Base-by-base conservation (phyloP, 2,113 vertebrate genomes). In the Alligator sinensis region DNA sequence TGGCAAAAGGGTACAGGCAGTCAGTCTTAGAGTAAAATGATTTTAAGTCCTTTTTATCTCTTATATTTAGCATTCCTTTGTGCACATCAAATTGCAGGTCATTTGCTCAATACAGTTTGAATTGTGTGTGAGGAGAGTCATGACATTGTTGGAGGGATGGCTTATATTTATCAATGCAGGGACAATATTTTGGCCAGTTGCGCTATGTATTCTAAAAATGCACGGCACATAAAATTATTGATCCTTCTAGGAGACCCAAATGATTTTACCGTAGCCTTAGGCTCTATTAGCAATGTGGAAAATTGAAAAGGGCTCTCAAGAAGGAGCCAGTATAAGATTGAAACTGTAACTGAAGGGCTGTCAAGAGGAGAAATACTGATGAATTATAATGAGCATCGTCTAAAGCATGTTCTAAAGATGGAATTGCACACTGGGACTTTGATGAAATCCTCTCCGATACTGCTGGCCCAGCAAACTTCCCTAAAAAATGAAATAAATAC, bases 271-370 rank as follows among this genome's bases (percentile, higher is more conserved):
- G 87, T 96, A 0, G 68, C 80, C 80, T 95, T 30, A 88, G 74
- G 72, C 90, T 96, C 91, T 80, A 68, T 93, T 92, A 96, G 77
- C 79, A 83, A 91, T 92, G 64, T 97, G 83, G 82, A 86, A 96
- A 94, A 96, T 89, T 95, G 80, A 89, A 97, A 97, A 86, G 64
- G 66, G 28, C 70, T 89, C 86, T 92, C 77, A 88, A 60, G 78
- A 94, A 97, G 89, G 97, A 88, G 95, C 27, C 79, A 81, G 30
- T 6, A 0, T 16, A 59, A 87, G 80, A 89, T 47, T 87, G 91
- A 96, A 95, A 89, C 34, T 89, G 95, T 95, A 81, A 74, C 72
- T 62, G 10, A 94, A 92, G 76, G 80, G 60, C 80, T 94, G 74
- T 86, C 84, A 86, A 89, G 86, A 80, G 80, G 78, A 91, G 87